Base-by-base conservation (phyloP, 2,888 invertebrate genomes). In the Zelleria hepariella region DNA sequence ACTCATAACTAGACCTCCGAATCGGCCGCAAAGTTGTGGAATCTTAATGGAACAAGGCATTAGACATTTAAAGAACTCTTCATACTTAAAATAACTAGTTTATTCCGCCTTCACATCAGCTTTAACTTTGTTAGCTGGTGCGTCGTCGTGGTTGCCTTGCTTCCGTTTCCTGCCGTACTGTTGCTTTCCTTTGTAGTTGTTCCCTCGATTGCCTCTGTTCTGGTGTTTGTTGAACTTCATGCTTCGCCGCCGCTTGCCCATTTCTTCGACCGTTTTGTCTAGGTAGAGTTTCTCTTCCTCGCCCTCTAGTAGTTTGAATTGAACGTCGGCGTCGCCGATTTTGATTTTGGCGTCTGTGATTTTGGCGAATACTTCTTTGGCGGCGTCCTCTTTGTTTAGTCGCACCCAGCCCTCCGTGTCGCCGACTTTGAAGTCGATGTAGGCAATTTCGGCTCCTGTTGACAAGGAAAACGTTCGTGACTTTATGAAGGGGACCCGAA, bases 351-450 rank as follows among this genome's bases (percentile, higher is more conserved):
- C 90, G 59, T 93, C 92, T 0, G 90, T 85, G 56, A 94, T 78
- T 73, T 93, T 93, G 53, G 91, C 91, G 20, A 91, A 70, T 58
- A 94, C 76, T 59, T 91, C 90, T 63, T 91, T 91, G 0, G 94
- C 96, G 6, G 91, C 80, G 72, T 94, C 92, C 70, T 94, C 94
- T 62, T 92, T 92, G 2, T 91, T 78, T 58, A 96, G 89, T 51
- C 96, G 91, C 20, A 95, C 87, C 81, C 93, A 93, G 0, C 94
- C 96, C 67, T 93, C 91, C 4, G 90, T 81, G 64, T 95, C 93
- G 0, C 95, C 96, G 58, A 91, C 91, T 66, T 91, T 92, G 74
- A 92, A 96, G 72, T 95, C 95, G 63, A 96, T 91, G 74, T 91
- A 97, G 0, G 94, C 93, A 55, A 94, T 86, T 47, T 93, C 91